Percentiles rank a stretch among this genome's conserved stretches.
phyloP scores from a whole-genome alignment of 92 coral and sea anemone genomes.

The Paramuricea clavata region DNA sequence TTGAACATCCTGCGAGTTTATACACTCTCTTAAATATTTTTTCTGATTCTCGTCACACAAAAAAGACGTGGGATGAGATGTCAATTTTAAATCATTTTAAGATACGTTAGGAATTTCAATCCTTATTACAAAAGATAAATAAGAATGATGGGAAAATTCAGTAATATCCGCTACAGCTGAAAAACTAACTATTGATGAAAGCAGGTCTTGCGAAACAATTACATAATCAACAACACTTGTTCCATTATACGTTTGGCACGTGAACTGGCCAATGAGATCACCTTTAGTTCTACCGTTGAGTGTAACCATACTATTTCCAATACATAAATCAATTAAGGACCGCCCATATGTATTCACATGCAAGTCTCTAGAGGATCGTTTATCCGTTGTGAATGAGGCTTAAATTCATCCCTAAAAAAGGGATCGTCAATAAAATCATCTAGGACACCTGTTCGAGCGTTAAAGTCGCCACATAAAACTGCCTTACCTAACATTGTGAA shows the following conservation, averaged over 20 bases:
- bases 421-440: not conserved
- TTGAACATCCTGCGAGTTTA: not conserved
- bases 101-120: not conserved
- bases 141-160: not conserved
- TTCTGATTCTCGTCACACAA: not conserved
- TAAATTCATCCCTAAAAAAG: not conserved
- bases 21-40: not conserved
- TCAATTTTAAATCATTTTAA: not conserved
- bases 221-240: too few species aligned
- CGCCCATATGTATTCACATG: not conserved
- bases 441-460: not conserved
- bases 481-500: not conserved
- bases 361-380: not conserved
- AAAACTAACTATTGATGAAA: too few species aligned
- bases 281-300: constrained; percentile 57
- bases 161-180: constrained; percentile 25
- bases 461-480: not conserved
- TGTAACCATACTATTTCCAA: constrained; percentile 22
- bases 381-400: not conserved
- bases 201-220: constrained; percentile 4
- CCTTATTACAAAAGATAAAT: not conserved
- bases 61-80: not conserved
- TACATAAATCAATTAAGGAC: not conserved
- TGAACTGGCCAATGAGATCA: constrained; percentile 52
- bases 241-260: constrained; percentile 59